Evolutionary conservation across 2,113 vertebrate genomes (phyloP).

Genomic region (Onychostruthus taczanowskii): DNA sequence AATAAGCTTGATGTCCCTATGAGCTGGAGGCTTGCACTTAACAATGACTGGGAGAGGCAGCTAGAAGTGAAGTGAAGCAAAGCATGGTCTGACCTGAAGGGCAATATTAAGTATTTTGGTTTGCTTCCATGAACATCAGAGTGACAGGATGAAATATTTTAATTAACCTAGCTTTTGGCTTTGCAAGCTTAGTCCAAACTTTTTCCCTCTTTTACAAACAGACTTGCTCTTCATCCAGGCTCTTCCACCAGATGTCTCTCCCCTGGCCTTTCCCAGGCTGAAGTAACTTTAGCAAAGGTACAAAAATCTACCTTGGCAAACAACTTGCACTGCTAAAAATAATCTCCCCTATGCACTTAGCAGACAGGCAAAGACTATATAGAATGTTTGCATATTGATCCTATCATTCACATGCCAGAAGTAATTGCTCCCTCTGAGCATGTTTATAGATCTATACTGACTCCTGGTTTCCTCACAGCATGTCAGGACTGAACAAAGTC

Average conservation of each 20-base stretch:
- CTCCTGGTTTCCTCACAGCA: neutral
- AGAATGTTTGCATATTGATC: conserved; percentile 24
- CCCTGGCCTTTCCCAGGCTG: neutral
- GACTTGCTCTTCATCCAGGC: neutral
- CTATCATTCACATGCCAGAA: conserved; percentile 43
- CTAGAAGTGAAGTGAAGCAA: conserved; percentile 32
- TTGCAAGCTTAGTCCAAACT: neutral
- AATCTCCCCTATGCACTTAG: neutral
- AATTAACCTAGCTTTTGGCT: conserved; percentile 46
- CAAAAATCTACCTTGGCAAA: conserved; percentile 13
- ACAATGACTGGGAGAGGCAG: neutral
- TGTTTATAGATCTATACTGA: conserved; percentile 35
- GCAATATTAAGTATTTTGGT: conserved; percentile 26
- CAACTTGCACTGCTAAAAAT: conserved; percentile 31
- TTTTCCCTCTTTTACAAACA: neutral
- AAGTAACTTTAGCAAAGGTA: neutral
- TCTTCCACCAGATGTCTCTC: neutral
- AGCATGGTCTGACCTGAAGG: conserved; percentile 3
- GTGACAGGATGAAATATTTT: conserved; percentile 55
- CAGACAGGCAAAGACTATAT: neutral
- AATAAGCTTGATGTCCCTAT: neutral
- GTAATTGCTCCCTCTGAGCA: conserved; percentile 44
- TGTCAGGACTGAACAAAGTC: neutral
- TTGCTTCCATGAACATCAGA: conserved; percentile 52
- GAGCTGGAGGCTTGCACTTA: neutral